These are phyloP conservation scores for Pyralis farinalis DNA, from an alignment of 2,888 invertebrate genomes.

Conservation along the genomic window DNA sequence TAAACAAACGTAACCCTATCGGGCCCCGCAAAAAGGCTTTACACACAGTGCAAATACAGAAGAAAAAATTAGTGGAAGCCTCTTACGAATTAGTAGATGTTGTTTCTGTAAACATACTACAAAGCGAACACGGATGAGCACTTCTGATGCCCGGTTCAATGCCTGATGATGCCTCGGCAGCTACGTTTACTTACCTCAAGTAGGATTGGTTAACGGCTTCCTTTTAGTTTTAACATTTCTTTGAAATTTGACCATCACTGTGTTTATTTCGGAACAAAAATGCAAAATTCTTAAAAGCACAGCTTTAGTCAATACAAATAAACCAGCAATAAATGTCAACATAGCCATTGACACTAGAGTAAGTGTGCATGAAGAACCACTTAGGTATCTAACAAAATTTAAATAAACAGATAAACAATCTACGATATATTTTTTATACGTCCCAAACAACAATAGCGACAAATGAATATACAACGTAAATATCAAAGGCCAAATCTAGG, in stretches of 20 bases:
- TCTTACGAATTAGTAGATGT: slow-evolving; percentile 67
- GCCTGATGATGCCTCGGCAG: slow-evolving; percentile 57
- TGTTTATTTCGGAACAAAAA: too few species aligned
- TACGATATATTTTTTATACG: slow-evolving; percentile 37
- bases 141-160: slow-evolving; percentile 57
- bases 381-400: neutral
- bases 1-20: slow-evolving; percentile 62
- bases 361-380: too few species aligned
- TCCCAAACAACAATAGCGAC: slow-evolving; percentile 49
- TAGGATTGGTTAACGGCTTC: slow-evolving; percentile 25
- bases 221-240: slow-evolving; percentile 35
- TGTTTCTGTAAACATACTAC: slow-evolving; percentile 62
- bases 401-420: slow-evolving; percentile 23
- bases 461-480: slow-evolving; percentile 53
- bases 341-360: too few species aligned
- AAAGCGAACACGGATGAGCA: slow-evolving; percentile 60
- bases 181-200: slow-evolving; percentile 31
- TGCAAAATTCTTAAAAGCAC: too few species aligned
- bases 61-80: slow-evolving; percentile 60
- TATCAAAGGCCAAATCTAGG: slow-evolving; percentile 51
- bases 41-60: slow-evolving; percentile 53
- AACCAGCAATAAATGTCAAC: too few species aligned
- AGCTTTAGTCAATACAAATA: too few species aligned
- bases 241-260: slow-evolving; percentile 24
- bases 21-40: slow-evolving; percentile 68